Percentiles rank a stretch among this genome's conserved stretches.
These are phyloP conservation scores for Brachionus paranguensis DNA, from an alignment of 1,140 invertebrate genomes.

Conservation along the genomic window DNA sequence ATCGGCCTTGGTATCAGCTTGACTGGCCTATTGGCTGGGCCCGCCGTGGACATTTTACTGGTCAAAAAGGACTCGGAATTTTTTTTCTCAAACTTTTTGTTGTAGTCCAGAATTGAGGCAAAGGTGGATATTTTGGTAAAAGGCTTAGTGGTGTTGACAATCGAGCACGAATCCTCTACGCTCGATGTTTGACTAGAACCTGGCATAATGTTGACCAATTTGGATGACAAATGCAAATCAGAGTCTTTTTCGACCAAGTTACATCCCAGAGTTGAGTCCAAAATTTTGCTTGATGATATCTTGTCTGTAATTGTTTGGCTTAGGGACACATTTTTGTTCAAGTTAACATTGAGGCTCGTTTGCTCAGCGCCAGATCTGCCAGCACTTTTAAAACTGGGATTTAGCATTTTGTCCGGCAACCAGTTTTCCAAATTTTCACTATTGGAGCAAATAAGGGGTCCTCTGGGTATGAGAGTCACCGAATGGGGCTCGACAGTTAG, in stretches of 20 bases:
- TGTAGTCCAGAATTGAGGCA: slow-evolving; percentile 16
- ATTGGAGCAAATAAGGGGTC: slow-evolving; percentile 36
- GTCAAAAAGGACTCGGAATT: slow-evolving; percentile 9
- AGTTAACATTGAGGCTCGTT: background rate
- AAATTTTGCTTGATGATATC: slow-evolving; percentile 6
- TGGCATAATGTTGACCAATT: background rate
- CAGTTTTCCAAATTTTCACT: slow-evolving; percentile 37
- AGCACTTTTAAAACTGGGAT: background rate
- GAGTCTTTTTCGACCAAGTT: slow-evolving; percentile 23
- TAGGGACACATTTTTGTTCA: slow-evolving; percentile 22
- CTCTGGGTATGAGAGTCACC: slow-evolving; percentile 25
- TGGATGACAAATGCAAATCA: background rate
- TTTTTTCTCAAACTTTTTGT: slow-evolving; percentile 37
- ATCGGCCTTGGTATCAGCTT: slow-evolving; percentile 22
- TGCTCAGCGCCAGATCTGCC: background rate
- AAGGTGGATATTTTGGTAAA: slow-evolving; percentile 25
- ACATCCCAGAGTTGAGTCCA: background rate
- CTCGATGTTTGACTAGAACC: background rate
- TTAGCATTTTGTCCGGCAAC: background rate
- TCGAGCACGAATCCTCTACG: background rate
- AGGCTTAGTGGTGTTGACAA: slow-evolving; percentile 20
- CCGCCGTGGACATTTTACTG: background rate
- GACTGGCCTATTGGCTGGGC: background rate
- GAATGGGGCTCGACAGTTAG: background rate
- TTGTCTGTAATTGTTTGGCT: background rate